phyloP scores from a whole-genome alignment of 2,797 vertebrate species.

The Hybognathus amarus region DNA sequence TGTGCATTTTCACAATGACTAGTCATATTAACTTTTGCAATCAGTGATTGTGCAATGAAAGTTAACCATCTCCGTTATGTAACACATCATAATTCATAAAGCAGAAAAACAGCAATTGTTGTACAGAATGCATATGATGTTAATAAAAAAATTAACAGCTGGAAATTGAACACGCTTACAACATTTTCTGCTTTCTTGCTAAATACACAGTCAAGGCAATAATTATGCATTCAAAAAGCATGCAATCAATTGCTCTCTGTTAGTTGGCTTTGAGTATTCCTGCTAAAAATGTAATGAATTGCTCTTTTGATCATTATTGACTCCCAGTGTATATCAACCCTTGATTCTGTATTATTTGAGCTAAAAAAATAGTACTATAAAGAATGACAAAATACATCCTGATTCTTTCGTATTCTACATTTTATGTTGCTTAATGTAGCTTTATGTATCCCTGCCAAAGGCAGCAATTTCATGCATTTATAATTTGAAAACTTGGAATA shows the following conservation, averaged over 20 bases:
- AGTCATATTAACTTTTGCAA: background rate
- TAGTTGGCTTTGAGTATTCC: conserved; percentile 9
- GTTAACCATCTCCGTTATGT: background rate
- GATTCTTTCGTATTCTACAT: background rate
- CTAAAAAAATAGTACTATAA: background rate
- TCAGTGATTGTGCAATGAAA: conserved; percentile 6
- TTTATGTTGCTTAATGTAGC: conserved; percentile 22
- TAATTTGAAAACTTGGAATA: conserved; percentile 37
- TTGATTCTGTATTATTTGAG: conserved; percentile 8
- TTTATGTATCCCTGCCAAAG: conserved; percentile 25
- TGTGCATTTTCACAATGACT: background rate
- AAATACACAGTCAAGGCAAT: background rate
- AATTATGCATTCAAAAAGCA: conserved; percentile 9
- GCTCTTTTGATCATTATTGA: background rate
- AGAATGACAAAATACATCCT: background rate
- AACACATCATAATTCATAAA: background rate
- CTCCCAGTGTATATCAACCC: conserved; percentile 7
- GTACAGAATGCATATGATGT: background rate
- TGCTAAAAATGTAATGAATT: conserved; percentile 10
- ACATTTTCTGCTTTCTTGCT: background rate
- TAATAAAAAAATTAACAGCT: background rate
- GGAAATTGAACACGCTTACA: background rate
- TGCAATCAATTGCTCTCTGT: conserved; percentile 2
- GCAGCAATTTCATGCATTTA: conserved; percentile 17
- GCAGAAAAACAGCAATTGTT: background rate